Evolutionary conservation across 1,140 invertebrate species (phyloP), one percentile per base, ranked within the genome.

Genomic region (Temnothorax longispinosus): DNA sequence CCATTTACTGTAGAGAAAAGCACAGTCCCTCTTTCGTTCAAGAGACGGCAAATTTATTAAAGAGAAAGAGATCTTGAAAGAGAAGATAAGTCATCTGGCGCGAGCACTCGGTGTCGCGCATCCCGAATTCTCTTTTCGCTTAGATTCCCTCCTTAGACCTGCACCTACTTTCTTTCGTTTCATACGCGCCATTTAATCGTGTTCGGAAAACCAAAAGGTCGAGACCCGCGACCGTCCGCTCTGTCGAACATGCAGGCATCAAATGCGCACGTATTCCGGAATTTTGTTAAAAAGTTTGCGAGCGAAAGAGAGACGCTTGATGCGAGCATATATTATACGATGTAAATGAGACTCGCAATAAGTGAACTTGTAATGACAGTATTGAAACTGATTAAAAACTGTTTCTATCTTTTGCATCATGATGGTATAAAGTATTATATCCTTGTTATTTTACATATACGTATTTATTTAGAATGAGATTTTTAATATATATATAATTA

Each of bases 161-260:
- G 69, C n/a, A n/a, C 11, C 72, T 44, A 32, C 41, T 82, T 18
- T n/a, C 18, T 72, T 35, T 18, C 21, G 4, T 41, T 13, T 38
- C 21, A 35, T 71, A 81, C 21, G 78, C 67, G 18, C 71, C 78
- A 82, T 74, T 60, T 82, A 82, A 82, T 52, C 21, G 1, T 58
- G 18, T 35, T 60, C 38, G 15, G 44, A 58, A 72, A 72, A 82
- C 6, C 67, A n/a, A 27, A 74, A 35, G 41, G 41, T 82, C 52
- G 65, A 71, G 32, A n/a, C 35, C 35, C 18, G 11, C 6, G 11
- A 44, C 15, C 18, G 38, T 52, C 32, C 18, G 27, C 27, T 58
- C 18, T 47, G 1, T 32, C 18, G 21, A 27, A 11, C 10, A 44
- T 11, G 27, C 18, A 41, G 2, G 15, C 15, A 15, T n/a, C 10